Evolutionary conservation across 2,888 invertebrate species (phyloP).

Genomic region (Metallyticus violacea): DNA sequence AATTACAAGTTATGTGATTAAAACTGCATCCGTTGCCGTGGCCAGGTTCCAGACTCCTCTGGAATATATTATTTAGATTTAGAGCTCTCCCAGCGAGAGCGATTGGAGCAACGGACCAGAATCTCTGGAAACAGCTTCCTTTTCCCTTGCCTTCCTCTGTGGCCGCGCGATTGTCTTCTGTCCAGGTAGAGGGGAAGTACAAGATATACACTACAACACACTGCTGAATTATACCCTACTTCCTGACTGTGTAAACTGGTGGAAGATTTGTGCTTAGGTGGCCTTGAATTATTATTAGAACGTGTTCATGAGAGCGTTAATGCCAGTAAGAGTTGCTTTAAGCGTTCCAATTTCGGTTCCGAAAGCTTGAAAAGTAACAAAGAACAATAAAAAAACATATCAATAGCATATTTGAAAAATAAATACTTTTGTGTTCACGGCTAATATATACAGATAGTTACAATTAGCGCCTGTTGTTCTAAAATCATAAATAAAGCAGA

Average conservation of each 20-base stretch:
- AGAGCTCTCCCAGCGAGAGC: background rate
- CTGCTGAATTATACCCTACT: background rate
- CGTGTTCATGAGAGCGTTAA: background rate
- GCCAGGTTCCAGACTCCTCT: background rate
- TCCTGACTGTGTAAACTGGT: background rate
- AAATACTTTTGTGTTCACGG: too few relatives aligned
- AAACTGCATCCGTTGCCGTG: background rate
- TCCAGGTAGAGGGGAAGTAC: background rate
- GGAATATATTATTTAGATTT: conserved; percentile 10
- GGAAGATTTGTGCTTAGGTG: background rate
- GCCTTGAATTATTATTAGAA: background rate
- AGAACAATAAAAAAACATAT: too few relatives aligned
- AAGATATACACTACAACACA: background rate
- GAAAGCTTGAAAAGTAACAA: too few relatives aligned
- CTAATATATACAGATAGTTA: too few relatives aligned
- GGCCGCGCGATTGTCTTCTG: background rate
- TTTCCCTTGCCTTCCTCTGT: background rate
- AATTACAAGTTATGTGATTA: conserved; percentile 14
- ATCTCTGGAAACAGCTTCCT: background rate
- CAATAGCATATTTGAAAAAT: too few relatives aligned
- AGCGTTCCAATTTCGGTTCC: too few relatives aligned
- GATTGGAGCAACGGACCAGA: background rate
- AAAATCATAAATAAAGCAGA: too few relatives aligned
- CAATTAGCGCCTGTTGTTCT: too few relatives aligned
- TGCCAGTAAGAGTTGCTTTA: too few relatives aligned